Evolutionary conservation across 2,797 vertebrate species (phyloP), one percentile per base, ranked within the genome.

Genomic region (Molossus alvarezi): DNA sequence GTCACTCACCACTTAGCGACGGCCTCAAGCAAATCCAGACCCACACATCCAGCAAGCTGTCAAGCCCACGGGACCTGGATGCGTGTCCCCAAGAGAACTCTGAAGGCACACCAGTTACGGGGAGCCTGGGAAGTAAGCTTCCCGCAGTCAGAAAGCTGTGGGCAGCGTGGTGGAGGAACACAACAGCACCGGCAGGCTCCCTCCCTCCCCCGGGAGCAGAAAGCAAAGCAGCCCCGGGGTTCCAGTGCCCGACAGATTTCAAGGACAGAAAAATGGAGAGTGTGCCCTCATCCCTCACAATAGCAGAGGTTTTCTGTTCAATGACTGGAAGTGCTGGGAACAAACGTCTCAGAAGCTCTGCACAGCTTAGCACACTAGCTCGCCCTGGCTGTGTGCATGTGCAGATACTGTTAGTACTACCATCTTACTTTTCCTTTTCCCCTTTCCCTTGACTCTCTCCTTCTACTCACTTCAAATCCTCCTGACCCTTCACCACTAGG

Each of bases 371-470:
- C 3, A 1, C 18, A 3, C 23, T 37, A 9, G 45, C 25, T 23
- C 45, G 23, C 1, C 3, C 48, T 29, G 5, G 0, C 0, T 18
- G 51, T 9, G 17, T 2, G 1, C 9, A n/a, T 1, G 25, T n/a
- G 6, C 14, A n/a, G 25, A 23, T 57, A 20, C 48, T 20, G 33
- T 10, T 60, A 18, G 17, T 12, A 6, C 8, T 15, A 11, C 9
- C 1, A 1, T 12, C 67, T 48, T 58, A 14, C 11, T 33, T 73
- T 27, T 23, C 10, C n/a, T 48, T 79, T 75, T 41, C 25, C 27
- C 23, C 57, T 87, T 67, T 37, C 0, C 37, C 45, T 48, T 55
- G 41, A 69, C 41, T 71, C 58, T 55, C 45, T 81, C 10, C 55
- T 87, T 45, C 55, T 48, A 33, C 29, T 14, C 15, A 75, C 67